phyloP scores from a whole-genome alignment of 2,888 invertebrate species.

The Yponomeuta evonymella region DNA sequence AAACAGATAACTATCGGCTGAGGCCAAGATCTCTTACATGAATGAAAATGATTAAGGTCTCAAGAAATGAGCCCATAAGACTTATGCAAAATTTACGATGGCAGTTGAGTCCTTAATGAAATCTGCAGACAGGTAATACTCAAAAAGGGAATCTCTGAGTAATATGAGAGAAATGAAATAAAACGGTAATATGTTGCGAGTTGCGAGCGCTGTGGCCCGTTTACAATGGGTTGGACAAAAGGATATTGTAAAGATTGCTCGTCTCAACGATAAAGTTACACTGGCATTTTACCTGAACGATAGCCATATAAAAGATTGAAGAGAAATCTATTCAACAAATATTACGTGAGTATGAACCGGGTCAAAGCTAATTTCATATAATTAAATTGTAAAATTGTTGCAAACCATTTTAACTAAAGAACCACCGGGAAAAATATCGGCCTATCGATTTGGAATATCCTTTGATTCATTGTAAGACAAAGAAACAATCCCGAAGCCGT shows the following conservation, averaged over 20 bases:
- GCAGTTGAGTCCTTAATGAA: conserved; percentile 38
- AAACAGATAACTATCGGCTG: neutral
- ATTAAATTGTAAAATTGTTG: neutral
- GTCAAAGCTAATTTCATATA: neutral
- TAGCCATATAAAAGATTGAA: neutral
- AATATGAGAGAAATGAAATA: conserved; percentile 55
- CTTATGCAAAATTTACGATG: conserved; percentile 24
- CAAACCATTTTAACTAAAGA: neutral
- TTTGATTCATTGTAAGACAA: conserved; percentile 52
- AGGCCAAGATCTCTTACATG: neutral
- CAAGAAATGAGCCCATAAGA: conserved; percentile 15
- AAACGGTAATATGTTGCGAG: conserved; percentile 56
- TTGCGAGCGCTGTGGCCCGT: conserved; percentile 45
- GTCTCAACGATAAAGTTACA: conserved; percentile 53
- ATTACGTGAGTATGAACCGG: neutral
- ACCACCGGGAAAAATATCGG: neutral
- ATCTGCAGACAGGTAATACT: conserved; percentile 46
- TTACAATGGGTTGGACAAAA: conserved; percentile 64
- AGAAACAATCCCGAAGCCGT: conserved; percentile 57
- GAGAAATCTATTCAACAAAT: neutral
- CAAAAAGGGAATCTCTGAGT: conserved; percentile 58
- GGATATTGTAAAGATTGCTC: conserved; percentile 53
- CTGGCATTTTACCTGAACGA: conserved; percentile 33
- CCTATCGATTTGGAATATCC: conserved; percentile 28
- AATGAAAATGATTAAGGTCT: neutral